These are phyloP conservation scores for Tachina grossa DNA, from an alignment of 2,888 invertebrate genomes.

Conservation along the genomic window DNA sequence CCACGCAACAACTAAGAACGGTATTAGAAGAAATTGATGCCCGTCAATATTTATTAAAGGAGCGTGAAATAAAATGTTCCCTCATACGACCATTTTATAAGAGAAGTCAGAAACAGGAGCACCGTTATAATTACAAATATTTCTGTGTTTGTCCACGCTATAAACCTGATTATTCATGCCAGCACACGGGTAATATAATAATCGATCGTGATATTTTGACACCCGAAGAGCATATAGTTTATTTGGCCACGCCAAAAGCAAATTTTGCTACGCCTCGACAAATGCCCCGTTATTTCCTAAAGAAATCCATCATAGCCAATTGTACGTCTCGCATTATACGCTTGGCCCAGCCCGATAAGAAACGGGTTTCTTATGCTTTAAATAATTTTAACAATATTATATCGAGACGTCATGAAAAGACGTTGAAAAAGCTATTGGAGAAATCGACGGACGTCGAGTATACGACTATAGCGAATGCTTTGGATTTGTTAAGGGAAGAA, in stretches of 20 bases:
- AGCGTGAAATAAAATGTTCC: conserved; percentile 76
- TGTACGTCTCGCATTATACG: conserved; percentile 80
- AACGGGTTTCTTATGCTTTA: conserved; percentile 76
- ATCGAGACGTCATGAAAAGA: conserved; percentile 73
- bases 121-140: conserved; percentile 75
- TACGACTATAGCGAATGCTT: conserved; percentile 77
- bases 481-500: conserved; percentile 79
- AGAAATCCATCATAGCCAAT: conserved; percentile 76
- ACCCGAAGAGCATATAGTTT: conserved; percentile 79
- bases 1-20: conserved; percentile 63
- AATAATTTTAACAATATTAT: conserved; percentile 74
- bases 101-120: conserved; percentile 71
- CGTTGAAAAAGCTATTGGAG: conserved; percentile 75
- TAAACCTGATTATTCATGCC: conserved; percentile 76
- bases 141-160: conserved; percentile 77
- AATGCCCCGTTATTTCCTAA: conserved; percentile 72
- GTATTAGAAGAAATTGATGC: conserved; percentile 79
- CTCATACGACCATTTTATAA: conserved; percentile 76
- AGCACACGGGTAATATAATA: conserved; percentile 79
- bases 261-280: conserved; percentile 72
- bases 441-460: conserved; percentile 74
- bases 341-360: conserved; percentile 77
- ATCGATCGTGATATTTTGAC: conserved; percentile 80
- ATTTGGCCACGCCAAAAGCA: conserved; percentile 79
- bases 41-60: conserved; percentile 75